A percentile compares a stretch with the other conserved stretches of the same genome.
Conservation (phyloP, 2,797 vertebrate species). For the Xenops minutus region DNA sequence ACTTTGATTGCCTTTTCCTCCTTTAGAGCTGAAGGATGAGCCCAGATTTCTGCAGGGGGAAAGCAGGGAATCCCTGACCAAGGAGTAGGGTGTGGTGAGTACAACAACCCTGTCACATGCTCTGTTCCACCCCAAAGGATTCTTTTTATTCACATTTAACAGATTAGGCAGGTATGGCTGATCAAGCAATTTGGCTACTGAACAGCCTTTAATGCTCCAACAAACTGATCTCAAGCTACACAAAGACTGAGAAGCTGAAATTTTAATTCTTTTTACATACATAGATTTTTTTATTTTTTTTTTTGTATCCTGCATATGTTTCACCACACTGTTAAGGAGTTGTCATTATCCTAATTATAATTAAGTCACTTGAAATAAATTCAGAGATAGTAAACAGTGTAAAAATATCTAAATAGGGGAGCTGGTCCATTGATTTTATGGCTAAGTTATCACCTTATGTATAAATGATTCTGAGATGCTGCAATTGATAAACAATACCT, state of each 20-base stretch:
- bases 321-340: neutral
- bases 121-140: neutral
- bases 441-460: neutral
- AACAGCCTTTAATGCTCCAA: constrained; percentile 22
- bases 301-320: neutral
- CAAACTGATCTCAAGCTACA: neutral
- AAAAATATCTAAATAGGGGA: constrained; percentile 35
- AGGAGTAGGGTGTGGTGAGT: neutral
- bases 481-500: constrained; percentile 2
- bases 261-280: neutral
- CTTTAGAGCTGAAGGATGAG: neutral
- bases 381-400: neutral
- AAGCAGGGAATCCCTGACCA: neutral
- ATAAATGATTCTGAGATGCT: neutral
- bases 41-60: neutral
- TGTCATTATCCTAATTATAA: constrained; percentile 49
- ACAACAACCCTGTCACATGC: neutral
- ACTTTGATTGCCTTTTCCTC: constrained; percentile 16
- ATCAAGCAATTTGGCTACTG: constrained; percentile 6
- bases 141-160: constrained; percentile 31
- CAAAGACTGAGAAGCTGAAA: neutral
- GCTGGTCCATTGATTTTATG: constrained; percentile 23
- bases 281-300: neutral
- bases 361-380: constrained; percentile 39
- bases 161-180: neutral